These are phyloP conservation scores for Penaeus chinensis DNA, from an alignment of 1,140 invertebrate species.

Conservation along the genomic window DNA sequence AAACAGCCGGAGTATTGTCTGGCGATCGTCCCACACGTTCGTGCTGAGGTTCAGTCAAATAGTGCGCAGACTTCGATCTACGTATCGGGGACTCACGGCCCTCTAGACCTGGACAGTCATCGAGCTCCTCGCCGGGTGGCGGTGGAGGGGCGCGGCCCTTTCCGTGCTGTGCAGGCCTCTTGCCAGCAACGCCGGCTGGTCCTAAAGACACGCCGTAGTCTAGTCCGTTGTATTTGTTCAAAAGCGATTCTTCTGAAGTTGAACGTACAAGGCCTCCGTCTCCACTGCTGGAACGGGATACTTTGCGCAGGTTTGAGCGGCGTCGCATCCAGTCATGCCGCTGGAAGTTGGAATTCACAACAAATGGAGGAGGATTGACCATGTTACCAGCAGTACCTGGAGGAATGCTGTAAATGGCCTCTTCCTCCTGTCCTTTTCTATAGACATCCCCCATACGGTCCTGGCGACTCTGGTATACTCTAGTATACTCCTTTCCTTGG, in stretches of 20 bases:
- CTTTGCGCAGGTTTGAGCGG: constrained; percentile 69
- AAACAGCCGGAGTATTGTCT: constrained; percentile 54
- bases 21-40: constrained; percentile 46
- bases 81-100: constrained; percentile 59
- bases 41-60: constrained; percentile 53
- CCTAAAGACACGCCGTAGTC: constrained; percentile 61
- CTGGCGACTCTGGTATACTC: constrained; percentile 51
- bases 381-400: constrained; percentile 39
- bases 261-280: constrained; percentile 61
- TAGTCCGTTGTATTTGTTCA: constrained; percentile 62
- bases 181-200: constrained; percentile 37
- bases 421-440: constrained; percentile 55
- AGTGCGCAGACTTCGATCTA: constrained; percentile 62
- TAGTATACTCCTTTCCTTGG: constrained; percentile 47
- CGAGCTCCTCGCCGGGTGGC: constrained; percentile 50
- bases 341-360: constrained; percentile 71
- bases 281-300: constrained; percentile 58
- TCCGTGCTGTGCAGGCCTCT: constrained; percentile 47
- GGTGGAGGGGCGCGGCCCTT: constrained; percentile 51
- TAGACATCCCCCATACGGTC: constrained; percentile 53
- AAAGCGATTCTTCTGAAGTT: constrained; percentile 58
- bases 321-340: constrained; percentile 73
- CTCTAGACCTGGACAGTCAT: constrained; percentile 31
- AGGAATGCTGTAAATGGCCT: constrained; percentile 63
- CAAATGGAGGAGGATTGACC: constrained; percentile 55